Evolutionary conservation across 2,888 invertebrate genomes (phyloP), one percentile per base, ranked within the genome.

Genomic region (Temnothorax unifasciatus): DNA sequence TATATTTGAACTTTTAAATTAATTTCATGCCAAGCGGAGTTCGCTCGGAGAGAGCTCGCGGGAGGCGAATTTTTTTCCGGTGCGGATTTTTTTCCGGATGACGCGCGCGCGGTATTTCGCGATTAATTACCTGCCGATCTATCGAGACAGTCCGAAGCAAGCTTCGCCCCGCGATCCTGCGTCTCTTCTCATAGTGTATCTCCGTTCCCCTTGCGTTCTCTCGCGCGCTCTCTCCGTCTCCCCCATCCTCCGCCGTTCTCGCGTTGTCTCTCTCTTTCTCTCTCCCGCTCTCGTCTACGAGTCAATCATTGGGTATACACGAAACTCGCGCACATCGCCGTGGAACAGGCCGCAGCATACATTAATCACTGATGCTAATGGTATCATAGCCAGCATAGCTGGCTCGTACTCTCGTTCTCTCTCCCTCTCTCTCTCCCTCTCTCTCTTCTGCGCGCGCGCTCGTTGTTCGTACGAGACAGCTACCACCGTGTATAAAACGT

Each of bases 351-450:
- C 91, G 90, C 93, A 90, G 93, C 94, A 93, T 94, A 94, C 94
- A 94, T 94, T 94, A 94, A 94, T 94, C 94, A 94, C 93, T 87
- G 93, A 94, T 94, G 94, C 93, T 94, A 94, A 94, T 94, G 93
- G 93, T 93, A 93, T 94, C 94, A 93, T 92, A 93, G 93, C 91
- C 91, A 87, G 91, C 92, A 90, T 92, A 92, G 92, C 92, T 87
- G 87, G 88, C 87, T 88, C 90, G 88, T 88, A 85, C 64, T 88
- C 77, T 54, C 52, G 76, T 74, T 68, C 86, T 38, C 21, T 34
- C 79, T 83, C 81, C 63, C 88, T 38, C 13, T 29, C 73, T 69
- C 87, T 83, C 84, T 73, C 64, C 61, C 83, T 84, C 85, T 68
- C 82, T 73, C 76, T 71, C 86, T 52, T n/a, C 47, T 4, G 83